Percentiles rank a stretch among this genome's conserved stretches.
phyloP scores from a whole-genome alignment of 35 echinoderm and acorn worm species.

The Heliocidaris erythrogramma region DNA sequence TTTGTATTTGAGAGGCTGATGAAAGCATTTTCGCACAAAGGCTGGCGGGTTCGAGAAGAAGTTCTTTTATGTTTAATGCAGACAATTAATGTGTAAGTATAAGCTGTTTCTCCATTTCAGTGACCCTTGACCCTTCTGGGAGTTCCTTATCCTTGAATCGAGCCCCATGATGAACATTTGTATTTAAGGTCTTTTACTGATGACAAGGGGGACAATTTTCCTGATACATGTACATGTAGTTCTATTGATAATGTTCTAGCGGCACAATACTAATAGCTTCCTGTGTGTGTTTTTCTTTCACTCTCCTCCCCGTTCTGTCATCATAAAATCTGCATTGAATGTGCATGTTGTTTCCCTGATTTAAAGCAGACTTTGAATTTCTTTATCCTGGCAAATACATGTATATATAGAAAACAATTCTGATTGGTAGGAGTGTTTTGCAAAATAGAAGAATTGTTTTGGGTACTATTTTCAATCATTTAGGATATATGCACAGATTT shows the following conservation, averaged over 20 bases:
- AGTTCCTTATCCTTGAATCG: not conserved
- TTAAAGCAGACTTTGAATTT: no score
- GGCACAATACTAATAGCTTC: not conserved
- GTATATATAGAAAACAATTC: no score
- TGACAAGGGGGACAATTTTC: not conserved
- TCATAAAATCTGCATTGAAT: no score
- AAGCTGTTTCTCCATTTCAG: not conserved
- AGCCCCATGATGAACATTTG: not conserved
- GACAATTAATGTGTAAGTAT: constrained; percentile 99
- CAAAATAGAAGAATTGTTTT: no score
- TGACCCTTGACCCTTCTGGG: not conserved
- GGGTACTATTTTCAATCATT: no score
- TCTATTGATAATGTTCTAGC: not conserved
- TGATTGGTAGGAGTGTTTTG: no score
- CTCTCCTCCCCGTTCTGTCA: not conserved
- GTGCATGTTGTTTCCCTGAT: no score
- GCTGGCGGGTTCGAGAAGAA: constrained; percentile 95
- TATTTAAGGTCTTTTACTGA: not conserved
- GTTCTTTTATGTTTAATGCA: constrained; percentile 91
- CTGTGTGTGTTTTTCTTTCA: not conserved
- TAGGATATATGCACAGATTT: no score
- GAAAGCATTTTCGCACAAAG: constrained; percentile 96
- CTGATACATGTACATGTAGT: no score
- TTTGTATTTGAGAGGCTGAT: constrained; percentile 97
- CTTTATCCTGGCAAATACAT: no score